Evolutionary conservation across 2,797 vertebrate species (phyloP).

Genomic region (Orestias chungarensis): DNA sequence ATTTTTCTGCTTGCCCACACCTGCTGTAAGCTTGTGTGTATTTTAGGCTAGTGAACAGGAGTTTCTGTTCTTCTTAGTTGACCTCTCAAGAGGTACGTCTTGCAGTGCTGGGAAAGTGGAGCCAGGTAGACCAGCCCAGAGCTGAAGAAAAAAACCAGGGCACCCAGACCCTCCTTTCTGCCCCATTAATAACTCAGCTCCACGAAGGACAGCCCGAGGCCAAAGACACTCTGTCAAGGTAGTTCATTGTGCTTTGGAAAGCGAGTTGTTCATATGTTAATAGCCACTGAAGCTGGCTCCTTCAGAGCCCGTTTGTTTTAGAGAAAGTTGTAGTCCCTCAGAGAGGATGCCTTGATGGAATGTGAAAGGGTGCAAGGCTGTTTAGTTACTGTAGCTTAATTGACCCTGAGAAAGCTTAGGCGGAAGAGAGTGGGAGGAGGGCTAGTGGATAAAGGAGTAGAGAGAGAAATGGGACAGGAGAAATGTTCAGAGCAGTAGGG

Average conservation of each 20-base stretch:
- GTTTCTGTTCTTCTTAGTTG: slow-evolving; percentile 43
- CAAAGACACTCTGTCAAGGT: slow-evolving; percentile 75
- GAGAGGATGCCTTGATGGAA: slow-evolving; percentile 71
- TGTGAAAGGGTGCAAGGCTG: slow-evolving; percentile 73
- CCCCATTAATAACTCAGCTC: slow-evolving; percentile 63
- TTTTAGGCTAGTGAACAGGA: slow-evolving; percentile 50
- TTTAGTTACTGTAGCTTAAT: slow-evolving; percentile 78
- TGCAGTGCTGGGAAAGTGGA: slow-evolving; percentile 52
- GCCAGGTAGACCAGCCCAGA: slow-evolving; percentile 27
- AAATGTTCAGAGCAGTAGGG: slow-evolving; percentile 35
- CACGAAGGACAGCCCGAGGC: slow-evolving; percentile 66
- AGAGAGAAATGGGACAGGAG: slow-evolving; percentile 23
- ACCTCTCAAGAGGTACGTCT: slow-evolving; percentile 65
- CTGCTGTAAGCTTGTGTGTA: slow-evolving; percentile 60
- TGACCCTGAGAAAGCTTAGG: slow-evolving; percentile 74
- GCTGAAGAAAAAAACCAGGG: slow-evolving; percentile 41
- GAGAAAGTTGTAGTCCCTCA: slow-evolving; percentile 78
- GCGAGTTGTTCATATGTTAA: slow-evolving; percentile 80
- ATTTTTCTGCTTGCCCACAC: slow-evolving; percentile 50
- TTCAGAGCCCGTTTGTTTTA: slow-evolving; percentile 78
- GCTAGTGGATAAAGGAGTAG: slow-evolving; percentile 33
- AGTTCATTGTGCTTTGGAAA: slow-evolving; percentile 72
- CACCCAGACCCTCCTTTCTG: slow-evolving; percentile 68
- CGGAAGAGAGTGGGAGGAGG: slow-evolving; percentile 18
- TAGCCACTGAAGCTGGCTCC: slow-evolving; percentile 71